A percentile compares a stretch with the other conserved stretches of the same genome.
These are phyloP conservation scores for Hermaeophaga mercurialis DNA, from an alignment of 2,888 invertebrate species.

Conservation along the genomic window DNA sequence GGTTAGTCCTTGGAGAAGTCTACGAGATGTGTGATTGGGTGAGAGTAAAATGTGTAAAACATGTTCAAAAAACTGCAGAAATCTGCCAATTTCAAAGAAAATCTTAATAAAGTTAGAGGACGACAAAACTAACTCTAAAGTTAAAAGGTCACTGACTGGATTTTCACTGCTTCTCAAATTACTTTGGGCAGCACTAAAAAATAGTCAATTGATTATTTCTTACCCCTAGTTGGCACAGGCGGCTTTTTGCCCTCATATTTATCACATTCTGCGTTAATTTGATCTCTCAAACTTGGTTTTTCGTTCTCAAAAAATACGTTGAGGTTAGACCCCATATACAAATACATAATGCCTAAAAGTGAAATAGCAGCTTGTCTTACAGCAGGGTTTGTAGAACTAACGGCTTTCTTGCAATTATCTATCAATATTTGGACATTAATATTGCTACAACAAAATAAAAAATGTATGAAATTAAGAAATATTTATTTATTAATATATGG, in stretches of 20 bases:
- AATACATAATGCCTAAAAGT: constrained; percentile 76
- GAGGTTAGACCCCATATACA: constrained; percentile 79
- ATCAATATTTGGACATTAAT: constrained; percentile 75
- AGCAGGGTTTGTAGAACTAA: constrained; percentile 83
- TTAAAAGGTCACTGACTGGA: too few relatives aligned
- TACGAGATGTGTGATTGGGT: too few relatives aligned
- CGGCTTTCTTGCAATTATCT: constrained; percentile 80
- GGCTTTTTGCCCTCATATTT: constrained; percentile 78
- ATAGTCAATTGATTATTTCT: not conserved
- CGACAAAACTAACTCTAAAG: too few relatives aligned
- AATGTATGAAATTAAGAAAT: not conserved
- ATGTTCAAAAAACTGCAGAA: too few relatives aligned
- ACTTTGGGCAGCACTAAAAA: too few relatives aligned
- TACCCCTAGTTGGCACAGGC: constrained; percentile 74
- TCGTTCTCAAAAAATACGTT: constrained; percentile 84
- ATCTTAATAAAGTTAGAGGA: too few relatives aligned
- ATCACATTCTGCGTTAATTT: constrained; percentile 85
- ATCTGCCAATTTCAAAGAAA: too few relatives aligned
- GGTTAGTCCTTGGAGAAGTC: too few relatives aligned
- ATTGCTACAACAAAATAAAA: constrained; percentile 47
- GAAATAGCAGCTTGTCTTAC: constrained; percentile 79
- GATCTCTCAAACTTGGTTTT: constrained; percentile 81
- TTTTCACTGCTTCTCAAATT: too few relatives aligned
- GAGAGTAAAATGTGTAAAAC: too few relatives aligned
- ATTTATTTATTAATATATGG: too few relatives aligned